A percentile compares a stretch with the other conserved stretches of the same genome.
phyloP scores from a whole-genome alignment of 2,113 vertebrate species.

The Acrocephalus arundinaceus region DNA sequence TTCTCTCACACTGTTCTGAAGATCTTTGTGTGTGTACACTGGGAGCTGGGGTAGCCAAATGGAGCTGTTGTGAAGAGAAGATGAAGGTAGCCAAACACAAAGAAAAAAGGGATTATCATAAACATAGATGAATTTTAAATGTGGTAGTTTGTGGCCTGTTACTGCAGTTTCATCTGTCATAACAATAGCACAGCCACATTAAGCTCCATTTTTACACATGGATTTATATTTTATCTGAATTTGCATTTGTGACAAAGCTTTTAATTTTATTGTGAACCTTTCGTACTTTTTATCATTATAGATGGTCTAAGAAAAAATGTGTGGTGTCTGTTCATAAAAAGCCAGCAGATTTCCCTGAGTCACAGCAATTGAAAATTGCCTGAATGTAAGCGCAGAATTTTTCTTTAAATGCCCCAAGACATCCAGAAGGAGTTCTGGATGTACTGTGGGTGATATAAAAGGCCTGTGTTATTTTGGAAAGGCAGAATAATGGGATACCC shows the following conservation, averaged over 20 bases:
- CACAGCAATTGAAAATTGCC: neutral
- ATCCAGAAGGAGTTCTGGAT: neutral
- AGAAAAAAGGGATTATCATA: neutral
- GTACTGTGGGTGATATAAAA: neutral
- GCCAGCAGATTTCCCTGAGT: neutral
- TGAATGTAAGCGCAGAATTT: neutral
- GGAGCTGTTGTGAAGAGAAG: neutral
- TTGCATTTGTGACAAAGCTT: neutral
- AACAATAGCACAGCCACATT: neutral
- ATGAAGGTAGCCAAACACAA: neutral
- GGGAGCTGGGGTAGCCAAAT: neutral
- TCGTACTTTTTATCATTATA: neutral
- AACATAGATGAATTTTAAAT: neutral
- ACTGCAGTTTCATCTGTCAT: neutral
- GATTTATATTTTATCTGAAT: neutral
- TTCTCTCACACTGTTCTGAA: neutral
- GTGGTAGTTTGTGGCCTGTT: neutral
- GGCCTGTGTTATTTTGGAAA: neutral
- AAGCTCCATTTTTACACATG: neutral
- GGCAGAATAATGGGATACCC: neutral
- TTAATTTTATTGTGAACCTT: neutral
- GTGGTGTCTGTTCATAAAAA: neutral
- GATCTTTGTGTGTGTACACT: neutral
- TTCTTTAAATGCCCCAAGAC: neutral
- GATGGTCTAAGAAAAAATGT: neutral